phyloP scores from a whole-genome alignment of 2,888 invertebrate genomes.

The Melipona beecheii region DNA sequence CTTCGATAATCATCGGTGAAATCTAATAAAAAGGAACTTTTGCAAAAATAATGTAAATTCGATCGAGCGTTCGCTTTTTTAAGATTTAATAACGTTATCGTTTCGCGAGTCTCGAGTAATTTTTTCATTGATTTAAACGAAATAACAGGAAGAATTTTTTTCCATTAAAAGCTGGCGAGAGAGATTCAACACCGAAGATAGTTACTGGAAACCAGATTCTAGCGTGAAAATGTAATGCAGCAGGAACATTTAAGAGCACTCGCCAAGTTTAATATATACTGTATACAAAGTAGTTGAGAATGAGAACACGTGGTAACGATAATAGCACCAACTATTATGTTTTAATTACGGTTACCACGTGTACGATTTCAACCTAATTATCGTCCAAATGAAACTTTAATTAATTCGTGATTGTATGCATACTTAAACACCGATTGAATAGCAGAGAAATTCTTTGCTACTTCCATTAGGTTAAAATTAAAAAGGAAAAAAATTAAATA shows the following conservation, averaged over 20 bases:
- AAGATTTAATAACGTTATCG: no score
- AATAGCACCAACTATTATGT: background rate
- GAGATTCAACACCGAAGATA: background rate
- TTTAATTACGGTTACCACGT: background rate
- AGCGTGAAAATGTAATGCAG: slow-evolving; percentile 3
- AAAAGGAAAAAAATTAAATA: no score
- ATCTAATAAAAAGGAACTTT: no score
- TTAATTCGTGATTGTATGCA: background rate
- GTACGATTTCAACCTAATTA: background rate
- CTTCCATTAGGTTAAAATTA: no score
- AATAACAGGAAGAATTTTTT: background rate
- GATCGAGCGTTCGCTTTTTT: no score
- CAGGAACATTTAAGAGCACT: background rate
- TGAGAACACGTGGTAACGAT: background rate
- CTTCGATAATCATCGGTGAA: no score
- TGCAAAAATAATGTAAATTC: no score
- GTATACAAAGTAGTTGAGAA: background rate
- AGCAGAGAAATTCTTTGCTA: no score
- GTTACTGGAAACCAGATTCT: background rate
- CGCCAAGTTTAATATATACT: background rate
- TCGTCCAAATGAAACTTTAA: background rate
- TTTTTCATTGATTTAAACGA: no score
- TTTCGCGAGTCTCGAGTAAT: no score
- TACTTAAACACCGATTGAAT: background rate
- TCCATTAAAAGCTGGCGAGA: no score